Conservation (phyloP, 1,140 invertebrate genomes). For the Hormaphis cornu region DNA sequence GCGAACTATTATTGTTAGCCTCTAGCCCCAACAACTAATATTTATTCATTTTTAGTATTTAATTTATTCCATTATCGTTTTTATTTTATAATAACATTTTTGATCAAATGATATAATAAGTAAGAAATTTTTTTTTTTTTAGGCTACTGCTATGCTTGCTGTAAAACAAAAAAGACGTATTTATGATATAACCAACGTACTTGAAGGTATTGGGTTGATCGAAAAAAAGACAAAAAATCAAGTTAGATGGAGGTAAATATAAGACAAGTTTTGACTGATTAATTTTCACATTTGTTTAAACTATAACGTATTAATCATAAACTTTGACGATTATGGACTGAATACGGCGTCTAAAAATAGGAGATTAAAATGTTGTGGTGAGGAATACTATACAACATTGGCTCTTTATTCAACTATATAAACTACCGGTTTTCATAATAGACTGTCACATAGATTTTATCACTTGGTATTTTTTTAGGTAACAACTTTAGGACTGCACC, state of each 20-base stretch:
- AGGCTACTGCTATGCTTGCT: slow-evolving; percentile 81
- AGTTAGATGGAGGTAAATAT: slow-evolving; percentile 68
- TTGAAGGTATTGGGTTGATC: slow-evolving; percentile 97
- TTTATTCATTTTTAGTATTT: background rate
- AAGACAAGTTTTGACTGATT: background rate
- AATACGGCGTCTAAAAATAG: too few relatives aligned
- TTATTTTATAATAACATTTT: background rate
- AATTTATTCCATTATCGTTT: background rate
- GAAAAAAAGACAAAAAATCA: slow-evolving; percentile 96
- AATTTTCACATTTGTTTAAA: background rate
- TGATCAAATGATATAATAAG: too few relatives aligned
- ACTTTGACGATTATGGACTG: too few relatives aligned
- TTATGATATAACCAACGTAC: slow-evolving; percentile 99
- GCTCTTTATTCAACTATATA: too few relatives aligned
- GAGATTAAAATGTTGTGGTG: too few relatives aligned
- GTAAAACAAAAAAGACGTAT: slow-evolving; percentile 93
- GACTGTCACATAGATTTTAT: too few relatives aligned
- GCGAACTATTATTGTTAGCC: too few relatives aligned
- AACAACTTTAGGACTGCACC: too few relatives aligned
- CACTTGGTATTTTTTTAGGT: too few relatives aligned
- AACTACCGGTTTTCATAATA: too few relatives aligned
- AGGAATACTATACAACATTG: too few relatives aligned
- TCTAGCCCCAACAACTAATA: too few relatives aligned
- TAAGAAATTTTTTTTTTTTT: slow-evolving; percentile 33
- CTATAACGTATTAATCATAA: background rate